phyloP scores from a whole-genome alignment of 1,140 invertebrate genomes.

The Saxidomus purpurata region DNA sequence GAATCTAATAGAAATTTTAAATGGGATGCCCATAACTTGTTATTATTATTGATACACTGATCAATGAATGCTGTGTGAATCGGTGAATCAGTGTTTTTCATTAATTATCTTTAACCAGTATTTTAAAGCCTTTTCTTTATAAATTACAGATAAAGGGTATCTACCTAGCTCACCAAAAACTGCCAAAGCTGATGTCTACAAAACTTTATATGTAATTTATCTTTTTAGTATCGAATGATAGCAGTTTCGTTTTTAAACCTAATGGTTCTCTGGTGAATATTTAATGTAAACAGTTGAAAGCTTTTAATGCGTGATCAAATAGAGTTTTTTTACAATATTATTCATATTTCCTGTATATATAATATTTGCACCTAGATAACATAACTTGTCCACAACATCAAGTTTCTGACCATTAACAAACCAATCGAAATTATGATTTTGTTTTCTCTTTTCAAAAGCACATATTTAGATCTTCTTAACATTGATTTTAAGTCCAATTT shows the following conservation, averaged over 20 bases:
- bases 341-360: neutral
- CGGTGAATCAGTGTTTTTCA: neutral
- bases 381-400: neutral
- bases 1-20: too few relatives aligned
- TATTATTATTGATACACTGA: neutral
- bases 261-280: neutral
- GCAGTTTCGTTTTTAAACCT: neutral
- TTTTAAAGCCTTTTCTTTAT: conserved; percentile 11
- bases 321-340: neutral
- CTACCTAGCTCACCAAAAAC: too few relatives aligned
- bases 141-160: too few relatives aligned
- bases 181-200: neutral
- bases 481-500: conserved; percentile 45
- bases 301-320: neutral
- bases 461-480: conserved; percentile 33
- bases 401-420: neutral
- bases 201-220: too few relatives aligned
- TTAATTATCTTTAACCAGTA: conserved; percentile 9
- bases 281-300: neutral
- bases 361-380: neutral
- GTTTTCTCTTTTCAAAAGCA: conserved; percentile 31
- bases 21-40: neutral
- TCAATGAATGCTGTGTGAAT: neutral
- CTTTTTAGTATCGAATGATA: neutral
- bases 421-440: neutral